Evolutionary conservation across 2,888 invertebrate species (phyloP).

Genomic region (Miltochrista miniata): DNA sequence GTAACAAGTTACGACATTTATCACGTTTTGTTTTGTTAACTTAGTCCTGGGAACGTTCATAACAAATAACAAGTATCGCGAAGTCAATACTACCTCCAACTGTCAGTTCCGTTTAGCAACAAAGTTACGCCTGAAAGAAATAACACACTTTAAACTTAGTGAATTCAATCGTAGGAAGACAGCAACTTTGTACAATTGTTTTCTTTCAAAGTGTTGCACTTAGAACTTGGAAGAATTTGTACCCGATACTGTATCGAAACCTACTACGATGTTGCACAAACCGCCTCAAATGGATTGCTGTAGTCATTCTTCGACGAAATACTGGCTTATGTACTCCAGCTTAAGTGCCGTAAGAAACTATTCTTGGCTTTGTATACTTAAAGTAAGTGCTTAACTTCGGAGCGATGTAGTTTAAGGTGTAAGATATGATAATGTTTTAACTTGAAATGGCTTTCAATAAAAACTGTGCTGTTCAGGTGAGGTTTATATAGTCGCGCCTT

Average conservation of each 20-base stretch:
- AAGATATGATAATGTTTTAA: constrained; percentile 10
- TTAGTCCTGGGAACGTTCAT: constrained; percentile 32
- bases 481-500: too few species aligned
- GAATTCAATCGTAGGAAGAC: constrained; percentile 74
- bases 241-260: constrained; percentile 32
- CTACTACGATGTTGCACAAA: constrained; percentile 22
- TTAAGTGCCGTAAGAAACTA: constrained; percentile 22
- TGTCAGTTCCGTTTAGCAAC: constrained; percentile 61
- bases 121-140: constrained; percentile 68
- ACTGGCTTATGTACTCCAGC: constrained; percentile 27
- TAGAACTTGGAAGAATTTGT: constrained; percentile 47
- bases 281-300: constrained; percentile 35
- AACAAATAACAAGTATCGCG: constrained; percentile 47
- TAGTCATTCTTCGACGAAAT: constrained; percentile 34
- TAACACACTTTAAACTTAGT: constrained; percentile 77
- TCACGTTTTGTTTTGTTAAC: constrained; percentile 26
- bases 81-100: constrained; percentile 59
- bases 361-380: constrained; percentile 23
- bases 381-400: constrained; percentile 18
- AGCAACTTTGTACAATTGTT: constrained; percentile 72
- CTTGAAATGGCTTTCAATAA: not conserved
- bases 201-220: constrained; percentile 70
- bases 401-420: constrained; percentile 9
- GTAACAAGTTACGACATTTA: constrained; percentile 18
- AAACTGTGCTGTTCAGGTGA: not conserved